Conservation (phyloP, 2,888 invertebrate species). For the Cremastinae sp. region DNA sequence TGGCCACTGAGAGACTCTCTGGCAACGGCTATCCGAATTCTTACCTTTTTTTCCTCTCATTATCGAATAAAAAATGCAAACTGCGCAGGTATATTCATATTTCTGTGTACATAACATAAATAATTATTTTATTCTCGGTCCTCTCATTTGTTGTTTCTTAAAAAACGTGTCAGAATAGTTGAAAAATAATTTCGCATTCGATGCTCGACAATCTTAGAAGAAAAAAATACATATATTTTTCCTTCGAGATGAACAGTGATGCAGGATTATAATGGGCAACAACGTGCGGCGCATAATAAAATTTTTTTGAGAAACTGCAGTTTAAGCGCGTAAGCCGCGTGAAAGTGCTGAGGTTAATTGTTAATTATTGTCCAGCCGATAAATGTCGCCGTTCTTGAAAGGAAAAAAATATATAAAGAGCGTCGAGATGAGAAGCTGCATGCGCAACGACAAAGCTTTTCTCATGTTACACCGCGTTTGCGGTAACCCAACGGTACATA, state of each 20-base stretch:
- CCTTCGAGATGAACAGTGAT: conserved; percentile 12
- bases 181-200: no score
- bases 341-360: conserved; percentile 63
- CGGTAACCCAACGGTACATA: conserved; percentile 26
- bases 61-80: background rate
- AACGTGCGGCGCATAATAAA: conserved; percentile 29
- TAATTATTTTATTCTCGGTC: background rate
- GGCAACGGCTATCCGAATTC: conserved; percentile 21
- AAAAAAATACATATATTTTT: background rate
- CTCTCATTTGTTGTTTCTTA: no score
- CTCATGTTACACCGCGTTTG: conserved; percentile 30
- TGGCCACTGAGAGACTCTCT: conserved; percentile 63
- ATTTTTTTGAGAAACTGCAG: conserved; percentile 63
- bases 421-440: background rate
- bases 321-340: conserved; percentile 53
- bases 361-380: conserved; percentile 56
- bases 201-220: background rate
- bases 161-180: no score
- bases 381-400: conserved; percentile 36
- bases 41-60: conserved; percentile 3
- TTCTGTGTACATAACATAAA: background rate
- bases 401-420: no score
- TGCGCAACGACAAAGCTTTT: conserved; percentile 27
- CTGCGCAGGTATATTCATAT: background rate
- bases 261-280: conserved; percentile 21